Evolutionary conservation across 2,888 invertebrate species (phyloP).

Genomic region (Chamaedrilus cognettii): DNA sequence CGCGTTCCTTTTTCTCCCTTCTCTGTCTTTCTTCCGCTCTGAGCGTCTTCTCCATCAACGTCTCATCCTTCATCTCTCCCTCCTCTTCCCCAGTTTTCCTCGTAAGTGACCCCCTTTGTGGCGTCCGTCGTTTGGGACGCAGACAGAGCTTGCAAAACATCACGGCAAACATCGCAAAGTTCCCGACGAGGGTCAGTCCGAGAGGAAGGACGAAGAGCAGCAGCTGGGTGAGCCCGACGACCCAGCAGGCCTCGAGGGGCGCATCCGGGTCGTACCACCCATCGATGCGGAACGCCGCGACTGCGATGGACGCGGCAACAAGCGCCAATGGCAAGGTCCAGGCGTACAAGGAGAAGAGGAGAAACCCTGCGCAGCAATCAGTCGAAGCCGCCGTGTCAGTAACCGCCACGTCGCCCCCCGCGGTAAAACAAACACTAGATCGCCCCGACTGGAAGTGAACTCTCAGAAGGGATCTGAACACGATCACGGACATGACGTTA

Average conservation of each 20-base stretch:
- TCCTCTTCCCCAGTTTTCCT: neutral
- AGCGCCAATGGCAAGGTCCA: conserved; percentile 6
- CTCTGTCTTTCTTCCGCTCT: neutral
- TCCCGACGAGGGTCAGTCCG: neutral
- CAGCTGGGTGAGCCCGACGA: conserved; percentile 12
- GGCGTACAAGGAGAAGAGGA: conserved; percentile 14
- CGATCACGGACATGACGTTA: conserved; percentile 15
- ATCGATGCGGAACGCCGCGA: conserved; percentile 7
- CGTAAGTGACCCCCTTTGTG: neutral
- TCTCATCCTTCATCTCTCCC: neutral
- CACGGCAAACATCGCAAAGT: conserved; percentile 13
- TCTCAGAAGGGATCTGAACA: conserved; percentile 10
- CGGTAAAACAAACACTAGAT: neutral
- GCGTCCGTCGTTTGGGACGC: neutral
- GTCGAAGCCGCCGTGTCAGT: neutral
- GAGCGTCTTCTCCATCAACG: neutral
- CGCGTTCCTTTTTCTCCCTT: neutral
- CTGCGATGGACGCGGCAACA: neutral
- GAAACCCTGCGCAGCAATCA: conserved; percentile 7
- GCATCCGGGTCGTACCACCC: neutral
- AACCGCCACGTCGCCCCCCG: neutral
- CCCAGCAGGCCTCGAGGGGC: neutral
- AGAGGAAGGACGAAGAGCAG: conserved; percentile 10
- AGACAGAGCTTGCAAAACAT: conserved; percentile 9
- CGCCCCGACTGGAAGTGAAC: neutral